A percentile compares a stretch with the other conserved stretches of the same genome.
These are phyloP conservation scores for Zhuqinia jingwanae DNA, from an alignment of 2,888 invertebrate genomes.

Conservation along the genomic window DNA sequence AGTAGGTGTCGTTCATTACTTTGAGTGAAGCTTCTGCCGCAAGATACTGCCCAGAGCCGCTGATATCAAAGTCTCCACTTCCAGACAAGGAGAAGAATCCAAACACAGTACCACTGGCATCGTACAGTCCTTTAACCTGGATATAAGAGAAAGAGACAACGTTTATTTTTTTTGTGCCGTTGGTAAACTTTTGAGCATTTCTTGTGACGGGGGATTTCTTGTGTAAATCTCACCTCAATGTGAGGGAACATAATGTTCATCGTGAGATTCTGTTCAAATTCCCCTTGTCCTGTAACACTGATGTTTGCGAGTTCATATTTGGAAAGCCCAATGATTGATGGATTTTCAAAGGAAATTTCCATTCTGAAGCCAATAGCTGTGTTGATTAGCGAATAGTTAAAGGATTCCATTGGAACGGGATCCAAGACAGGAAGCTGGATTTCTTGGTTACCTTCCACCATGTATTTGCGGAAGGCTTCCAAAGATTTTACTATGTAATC, in stretches of 20 bases:
- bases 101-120: conserved; percentile 67
- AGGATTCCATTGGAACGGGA: conserved; percentile 66
- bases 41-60: conserved; percentile 56
- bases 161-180: no score
- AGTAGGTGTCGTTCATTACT: conserved; percentile 65
- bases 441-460: conserved; percentile 70
- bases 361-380: conserved; percentile 70
- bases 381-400: conserved; percentile 71
- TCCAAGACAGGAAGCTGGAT: conserved; percentile 70
- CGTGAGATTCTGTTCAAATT: conserved; percentile 12
- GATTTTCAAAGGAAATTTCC: conserved; percentile 69
- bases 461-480: conserved; percentile 67
- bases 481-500: conserved; percentile 70
- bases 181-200: no score
- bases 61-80: conserved; percentile 66
- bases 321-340: conserved; percentile 64
- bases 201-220: no score
- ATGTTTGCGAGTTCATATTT: conserved; percentile 64
- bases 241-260: conserved; percentile 67
- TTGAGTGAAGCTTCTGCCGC: conserved; percentile 53
- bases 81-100: conserved; percentile 71
- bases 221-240: conserved; percentile 46
- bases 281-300: conserved; percentile 26
- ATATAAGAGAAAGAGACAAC: no score
- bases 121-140: conserved; percentile 68